Conservation (phyloP, 2,888 invertebrate species). For the Acrobasis consociella region DNA sequence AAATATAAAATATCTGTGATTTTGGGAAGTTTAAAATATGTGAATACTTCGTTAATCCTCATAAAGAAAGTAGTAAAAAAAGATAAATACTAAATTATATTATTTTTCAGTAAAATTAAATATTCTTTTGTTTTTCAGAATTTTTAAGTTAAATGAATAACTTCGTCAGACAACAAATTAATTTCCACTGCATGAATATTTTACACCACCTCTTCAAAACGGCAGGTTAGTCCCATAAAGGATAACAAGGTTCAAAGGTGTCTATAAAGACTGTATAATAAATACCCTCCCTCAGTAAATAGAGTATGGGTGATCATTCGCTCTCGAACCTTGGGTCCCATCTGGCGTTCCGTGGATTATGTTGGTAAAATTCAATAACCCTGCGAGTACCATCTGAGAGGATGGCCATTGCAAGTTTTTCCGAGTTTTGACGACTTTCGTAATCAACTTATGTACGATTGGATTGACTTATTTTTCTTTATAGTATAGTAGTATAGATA, state of each 20-base stretch:
- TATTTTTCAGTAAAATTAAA: too few species aligned
- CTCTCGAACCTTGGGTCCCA: constrained; percentile 56
- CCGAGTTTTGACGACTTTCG: constrained; percentile 42
- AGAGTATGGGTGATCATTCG: constrained; percentile 67
- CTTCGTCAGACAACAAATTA: too few species aligned
- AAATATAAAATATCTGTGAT: too few species aligned
- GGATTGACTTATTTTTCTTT: constrained; percentile 18
- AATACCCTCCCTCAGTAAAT: constrained; percentile 61
- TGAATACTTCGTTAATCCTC: too few species aligned
- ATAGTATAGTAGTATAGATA: too few species aligned
- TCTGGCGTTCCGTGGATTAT: constrained; percentile 71
- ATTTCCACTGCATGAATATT: constrained; percentile 28
- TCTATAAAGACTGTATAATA: constrained; percentile 60
- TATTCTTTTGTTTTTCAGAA: too few species aligned
- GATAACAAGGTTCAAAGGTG: constrained; percentile 41
- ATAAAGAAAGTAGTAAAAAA: too few species aligned
- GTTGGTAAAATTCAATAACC: constrained; percentile 75
- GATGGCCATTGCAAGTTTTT: constrained; percentile 58
- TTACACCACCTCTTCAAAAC: constrained; percentile 27
- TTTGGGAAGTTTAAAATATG: too few species aligned
- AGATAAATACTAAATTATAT: too few species aligned
- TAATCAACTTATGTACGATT: constrained; percentile 48
- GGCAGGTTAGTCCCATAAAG: constrained; percentile 40
- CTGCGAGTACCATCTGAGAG: constrained; percentile 66
- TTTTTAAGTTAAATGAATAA: too few species aligned